Evolutionary conservation across 2,888 invertebrate genomes (phyloP), one percentile per base, ranked within the genome.

Genomic region (Himalopsyche anomala): DNA sequence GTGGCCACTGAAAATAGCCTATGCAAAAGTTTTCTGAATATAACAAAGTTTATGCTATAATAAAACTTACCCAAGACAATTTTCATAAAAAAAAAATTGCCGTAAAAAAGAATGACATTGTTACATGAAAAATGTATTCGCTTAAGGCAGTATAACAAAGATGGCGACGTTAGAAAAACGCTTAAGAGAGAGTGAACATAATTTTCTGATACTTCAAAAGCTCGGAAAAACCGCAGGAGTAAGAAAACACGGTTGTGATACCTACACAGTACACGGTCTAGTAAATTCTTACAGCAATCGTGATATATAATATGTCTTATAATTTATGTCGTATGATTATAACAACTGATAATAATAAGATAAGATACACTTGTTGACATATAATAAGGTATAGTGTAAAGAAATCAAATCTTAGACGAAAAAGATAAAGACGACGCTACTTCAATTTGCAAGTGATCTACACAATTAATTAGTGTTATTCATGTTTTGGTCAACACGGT

Each of bases 11-110:
- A 62, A 62, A 62, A 62, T 62, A 62, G n/a, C 4, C 62, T 19
- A 62, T 28, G 19, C 62, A 62, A 62, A 62, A 62, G 9, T n/a
- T 62, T 62, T 19, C n/a, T 11, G 62, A 62, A 62, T 11, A 62
- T 62, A 62, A n/a, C 62, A 11, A 62, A 62, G 62, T 62, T 62
- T 62, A 62, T 62, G 62, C 19, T 62, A 62, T 62, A 62, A 62
- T 62, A 62, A 62, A 62, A 19, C 62, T 62, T 62, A 62, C 62
- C 62, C 62, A 11, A 19, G 28, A 62, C n/a, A 19, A 62, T 62
- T 62, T 62, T 19, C 62, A 62, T 62, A 62, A 62, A 62, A 62
- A 62, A 8, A 62, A 62, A 19, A 19, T 62, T 19, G 11, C 62
- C 62, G 28, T 62, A 62, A 62, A 62, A 62, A 62, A 62, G 62